A percentile compares a stretch with the other conserved stretches of the same genome.
These are phyloP conservation scores for Xiphorhynchus elegans DNA, from an alignment of 2,113 vertebrate genomes.

Conservation along the genomic window DNA sequence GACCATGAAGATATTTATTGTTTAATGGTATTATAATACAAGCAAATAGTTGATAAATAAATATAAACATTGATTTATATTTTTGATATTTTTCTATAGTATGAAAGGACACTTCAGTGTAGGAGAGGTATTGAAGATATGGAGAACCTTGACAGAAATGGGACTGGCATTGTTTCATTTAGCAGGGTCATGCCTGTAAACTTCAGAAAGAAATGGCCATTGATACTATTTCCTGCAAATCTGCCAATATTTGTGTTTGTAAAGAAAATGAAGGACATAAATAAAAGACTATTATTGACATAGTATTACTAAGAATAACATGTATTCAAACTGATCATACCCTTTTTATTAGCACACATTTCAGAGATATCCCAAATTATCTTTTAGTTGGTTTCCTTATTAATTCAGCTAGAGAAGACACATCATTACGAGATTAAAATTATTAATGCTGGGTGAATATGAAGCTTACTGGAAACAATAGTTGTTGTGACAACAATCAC, in stretches of 20 bases:
- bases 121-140: not conserved
- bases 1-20: not conserved
- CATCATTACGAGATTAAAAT: slow-evolving; percentile 65
- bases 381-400: slow-evolving; percentile 63
- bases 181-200: not conserved
- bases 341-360: slow-evolving; percentile 46
- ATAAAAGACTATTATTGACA: slow-evolving; percentile 45
- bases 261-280: slow-evolving; percentile 14
- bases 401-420: slow-evolving; percentile 63
- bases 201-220: not conserved
- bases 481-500: slow-evolving; percentile 71
- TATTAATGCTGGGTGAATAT: slow-evolving; percentile 62
- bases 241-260: not conserved
- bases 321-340: not conserved
- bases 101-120: not conserved
- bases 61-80: not conserved
- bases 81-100: not conserved
- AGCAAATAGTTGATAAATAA: not conserved
- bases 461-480: slow-evolving; percentile 61
- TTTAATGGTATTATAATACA: not conserved
- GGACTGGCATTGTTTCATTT: not conserved
- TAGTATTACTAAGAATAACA: slow-evolving; percentile 24
- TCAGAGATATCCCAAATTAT: slow-evolving; percentile 59
- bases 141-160: not conserved
- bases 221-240: not conserved